A percentile compares a stretch with the other conserved stretches of the same genome.
phyloP scores from a whole-genome alignment of 2,888 invertebrate genomes.

The Agrotis puta region DNA sequence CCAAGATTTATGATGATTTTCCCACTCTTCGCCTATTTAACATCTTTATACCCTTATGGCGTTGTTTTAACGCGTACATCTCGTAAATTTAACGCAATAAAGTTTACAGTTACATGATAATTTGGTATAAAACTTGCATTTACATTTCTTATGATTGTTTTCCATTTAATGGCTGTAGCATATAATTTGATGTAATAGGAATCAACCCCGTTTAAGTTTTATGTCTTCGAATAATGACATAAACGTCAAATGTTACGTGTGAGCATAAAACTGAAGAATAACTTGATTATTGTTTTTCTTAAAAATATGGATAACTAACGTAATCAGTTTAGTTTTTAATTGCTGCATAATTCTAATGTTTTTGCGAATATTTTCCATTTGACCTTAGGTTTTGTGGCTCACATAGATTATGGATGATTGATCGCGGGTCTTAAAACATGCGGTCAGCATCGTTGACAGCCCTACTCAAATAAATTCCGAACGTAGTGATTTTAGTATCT shows the following conservation, averaged over 20 bases:
- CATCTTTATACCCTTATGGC: slow-evolving; percentile 62
- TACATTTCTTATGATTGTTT: slow-evolving; percentile 52
- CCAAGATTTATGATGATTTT: slow-evolving; percentile 81
- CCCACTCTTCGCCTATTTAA: slow-evolving; percentile 67
- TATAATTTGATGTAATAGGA: slow-evolving; percentile 63
- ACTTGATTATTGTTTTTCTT: slow-evolving; percentile 19
- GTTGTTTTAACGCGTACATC: slow-evolving; percentile 57
- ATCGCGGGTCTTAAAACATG: slow-evolving; percentile 14
- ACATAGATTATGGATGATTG: slow-evolving; percentile 27
- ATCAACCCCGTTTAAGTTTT: slow-evolving; percentile 56
- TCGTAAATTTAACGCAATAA: slow-evolving; percentile 72
- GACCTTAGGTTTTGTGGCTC: slow-evolving; percentile 17
- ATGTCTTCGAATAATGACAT: slow-evolving; percentile 47
- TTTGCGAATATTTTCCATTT: slow-evolving; percentile 6
- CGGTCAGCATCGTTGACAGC: slow-evolving; percentile 35
- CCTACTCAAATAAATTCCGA: slow-evolving; percentile 21
- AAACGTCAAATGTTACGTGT: slow-evolving; percentile 30
- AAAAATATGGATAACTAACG: slow-evolving; percentile 13
- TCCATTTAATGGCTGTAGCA: slow-evolving; percentile 39
- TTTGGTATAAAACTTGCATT: slow-evolving; percentile 66
- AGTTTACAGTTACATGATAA: slow-evolving; percentile 72
- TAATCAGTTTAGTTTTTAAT: slow-evolving; percentile 21
- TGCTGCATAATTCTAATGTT: background rate
- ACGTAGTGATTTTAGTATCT: slow-evolving; percentile 34
- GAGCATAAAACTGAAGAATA: slow-evolving; percentile 37